These are phyloP conservation scores for Habroteleia sp. DNA, from an alignment of 2,888 invertebrate genomes.

Conservation along the genomic window DNA sequence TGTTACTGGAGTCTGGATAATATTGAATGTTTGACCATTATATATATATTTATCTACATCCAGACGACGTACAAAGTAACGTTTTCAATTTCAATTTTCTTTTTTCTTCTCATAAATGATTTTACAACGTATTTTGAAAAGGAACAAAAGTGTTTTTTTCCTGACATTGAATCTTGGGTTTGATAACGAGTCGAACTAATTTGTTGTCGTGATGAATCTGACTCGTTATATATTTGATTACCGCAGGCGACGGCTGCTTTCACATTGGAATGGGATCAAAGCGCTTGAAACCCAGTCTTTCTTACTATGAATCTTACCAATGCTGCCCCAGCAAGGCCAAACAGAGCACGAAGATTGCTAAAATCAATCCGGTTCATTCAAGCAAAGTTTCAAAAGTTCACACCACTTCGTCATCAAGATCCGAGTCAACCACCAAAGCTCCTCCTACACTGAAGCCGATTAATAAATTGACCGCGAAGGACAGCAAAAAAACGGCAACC, in stretches of 20 bases:
- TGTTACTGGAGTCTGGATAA: background rate
- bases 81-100: slow-evolving; percentile 1
- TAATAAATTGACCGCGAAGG: slow-evolving; percentile 81
- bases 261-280: slow-evolving; percentile 96
- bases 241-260: slow-evolving; percentile 98
- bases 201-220: slow-evolving; percentile 69
- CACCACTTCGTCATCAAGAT: slow-evolving; percentile 70
- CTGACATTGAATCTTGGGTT: slow-evolving; percentile 25
- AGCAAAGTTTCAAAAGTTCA: slow-evolving; percentile 59
- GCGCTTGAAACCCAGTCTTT: slow-evolving; percentile 87
- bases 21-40: too few relatives aligned
- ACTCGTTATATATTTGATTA: slow-evolving; percentile 90
- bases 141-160: slow-evolving; percentile 24
- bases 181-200: slow-evolving; percentile 52
- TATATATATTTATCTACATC: too few relatives aligned
- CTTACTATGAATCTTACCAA: slow-evolving; percentile 93
- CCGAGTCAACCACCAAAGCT: slow-evolving; percentile 66
- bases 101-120: slow-evolving; percentile 34
- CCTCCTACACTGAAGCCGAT: slow-evolving; percentile 76
- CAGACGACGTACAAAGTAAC: too few relatives aligned
- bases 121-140: slow-evolving; percentile 8
- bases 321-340: slow-evolving; percentile 94
- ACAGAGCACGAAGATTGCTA: slow-evolving; percentile 90
- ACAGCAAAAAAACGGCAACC: slow-evolving; percentile 78
- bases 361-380: slow-evolving; percentile 82